Conservation (phyloP, 2,888 invertebrate genomes). For the Chironomus riparius region DNA sequence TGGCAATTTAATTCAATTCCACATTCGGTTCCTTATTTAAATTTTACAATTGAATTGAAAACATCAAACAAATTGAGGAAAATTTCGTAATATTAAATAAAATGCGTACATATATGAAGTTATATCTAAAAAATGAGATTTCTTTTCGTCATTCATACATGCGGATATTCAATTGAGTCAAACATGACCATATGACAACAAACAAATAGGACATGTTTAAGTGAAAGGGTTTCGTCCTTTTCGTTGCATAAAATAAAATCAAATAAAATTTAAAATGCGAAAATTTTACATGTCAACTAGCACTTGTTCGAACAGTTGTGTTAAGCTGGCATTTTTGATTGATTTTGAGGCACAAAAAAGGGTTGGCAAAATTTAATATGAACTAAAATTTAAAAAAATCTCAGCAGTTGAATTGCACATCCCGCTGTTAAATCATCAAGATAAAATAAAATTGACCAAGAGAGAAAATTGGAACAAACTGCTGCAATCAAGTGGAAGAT, state of each 20-base stretch:
- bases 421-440: not conserved
- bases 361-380: not conserved
- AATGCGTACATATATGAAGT: not conserved
- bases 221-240: not conserved
- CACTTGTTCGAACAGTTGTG: slow-evolving; percentile 26
- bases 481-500: slow-evolving; percentile 10
- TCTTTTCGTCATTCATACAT: not conserved
- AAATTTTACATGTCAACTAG: not conserved
- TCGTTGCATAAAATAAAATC: not conserved
- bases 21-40: slow-evolving; percentile 5
- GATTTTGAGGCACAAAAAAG: not conserved
- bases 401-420: not conserved
- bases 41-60: slow-evolving; percentile 15
- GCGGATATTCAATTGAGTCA: slow-evolving; percentile 1
- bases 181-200: slow-evolving; percentile 27
- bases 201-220: not conserved
- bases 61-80: slow-evolving; percentile 16
- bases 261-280: not conserved
- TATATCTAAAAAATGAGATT: no score
- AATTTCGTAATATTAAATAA: not conserved
- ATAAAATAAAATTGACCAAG: no score
- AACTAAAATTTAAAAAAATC: not conserved
- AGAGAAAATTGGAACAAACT: slow-evolving; percentile 1
- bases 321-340: slow-evolving; percentile 19
- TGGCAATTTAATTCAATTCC: not conserved